A percentile compares a stretch with the other conserved stretches of the same genome.
Evolutionary conservation across 2,113 vertebrate species (phyloP).

Genomic region (Rhinichthys klamathensis): DNA sequence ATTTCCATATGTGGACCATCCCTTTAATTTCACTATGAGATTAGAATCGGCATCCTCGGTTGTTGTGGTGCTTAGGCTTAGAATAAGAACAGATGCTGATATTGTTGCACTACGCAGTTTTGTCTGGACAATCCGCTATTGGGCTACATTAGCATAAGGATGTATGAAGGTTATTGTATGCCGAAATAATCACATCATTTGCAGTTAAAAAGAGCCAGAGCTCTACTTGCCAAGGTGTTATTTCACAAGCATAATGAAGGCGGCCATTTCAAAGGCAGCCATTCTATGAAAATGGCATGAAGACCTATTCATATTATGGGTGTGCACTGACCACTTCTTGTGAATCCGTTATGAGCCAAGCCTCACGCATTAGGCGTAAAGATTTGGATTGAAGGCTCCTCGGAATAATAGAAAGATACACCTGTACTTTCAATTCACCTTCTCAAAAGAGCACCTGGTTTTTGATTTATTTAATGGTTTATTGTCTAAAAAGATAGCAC

Average conservation of each 20-base stretch:
- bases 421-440: constrained; percentile 41
- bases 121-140: constrained; percentile 29
- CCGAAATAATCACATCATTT: constrained; percentile 46
- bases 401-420: constrained; percentile 44
- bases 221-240: constrained; percentile 30
- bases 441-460: constrained; percentile 21
- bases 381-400: constrained; percentile 2
- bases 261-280: constrained; percentile 54
- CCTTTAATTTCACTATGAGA: not conserved
- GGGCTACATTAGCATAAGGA: constrained; percentile 24
- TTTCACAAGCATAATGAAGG: constrained; percentile 43
- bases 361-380: not conserved
- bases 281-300: constrained; percentile 12
- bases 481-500: not conserved
- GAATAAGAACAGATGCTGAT: constrained; percentile 11
- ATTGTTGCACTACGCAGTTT: not conserved
- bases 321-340: constrained; percentile 4
- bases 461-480: not conserved
- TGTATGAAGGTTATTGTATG: constrained; percentile 42
- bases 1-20: not conserved
- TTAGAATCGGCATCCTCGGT: not conserved
- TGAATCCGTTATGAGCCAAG: constrained; percentile 37
- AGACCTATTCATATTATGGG: constrained; percentile 41
- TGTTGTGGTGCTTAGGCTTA: not conserved
- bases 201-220: constrained; percentile 48